These are phyloP conservation scores for Eristalis pertinax DNA, from an alignment of 2,888 invertebrate genomes.

Conservation along the genomic window DNA sequence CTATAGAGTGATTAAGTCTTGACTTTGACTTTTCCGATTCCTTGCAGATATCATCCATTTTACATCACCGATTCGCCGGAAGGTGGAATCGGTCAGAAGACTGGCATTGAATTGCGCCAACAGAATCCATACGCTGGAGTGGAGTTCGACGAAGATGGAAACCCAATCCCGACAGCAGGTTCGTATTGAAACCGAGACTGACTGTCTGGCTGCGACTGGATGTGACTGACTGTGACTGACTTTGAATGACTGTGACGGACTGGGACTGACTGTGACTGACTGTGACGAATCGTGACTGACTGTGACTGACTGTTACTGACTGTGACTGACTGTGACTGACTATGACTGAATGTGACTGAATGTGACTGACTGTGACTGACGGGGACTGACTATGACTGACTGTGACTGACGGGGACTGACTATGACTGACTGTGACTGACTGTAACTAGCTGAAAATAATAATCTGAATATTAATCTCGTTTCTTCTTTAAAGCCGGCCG, in stretches of 20 bases:
- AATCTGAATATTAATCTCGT: not conserved
- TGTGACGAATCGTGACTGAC: no score
- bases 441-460: not conserved
- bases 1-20: not conserved
- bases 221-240: not conserved
- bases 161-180: constrained; percentile 91
- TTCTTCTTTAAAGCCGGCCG: constrained; percentile 85
- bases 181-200: constrained; percentile 62
- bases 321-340: not conserved
- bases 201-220: not conserved
- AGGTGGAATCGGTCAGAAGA: constrained; percentile 93
- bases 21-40: not conserved
- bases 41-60: constrained; percentile 90
- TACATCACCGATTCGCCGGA: constrained; percentile 94
- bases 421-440: not conserved
- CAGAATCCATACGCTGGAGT: constrained; percentile 92
- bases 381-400: not conserved
- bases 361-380: no score
- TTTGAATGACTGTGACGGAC: no score
- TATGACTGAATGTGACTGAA: no score
- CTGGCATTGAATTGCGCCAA: constrained; percentile 85
- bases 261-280: no score
- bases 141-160: constrained; percentile 88
- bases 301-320: no score
- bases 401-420: not conserved